Percentiles rank a stretch among this genome's conserved stretches.
Conservation (phyloP, 2,888 invertebrate species). For the Caenorhabditis doughertyi region DNA sequence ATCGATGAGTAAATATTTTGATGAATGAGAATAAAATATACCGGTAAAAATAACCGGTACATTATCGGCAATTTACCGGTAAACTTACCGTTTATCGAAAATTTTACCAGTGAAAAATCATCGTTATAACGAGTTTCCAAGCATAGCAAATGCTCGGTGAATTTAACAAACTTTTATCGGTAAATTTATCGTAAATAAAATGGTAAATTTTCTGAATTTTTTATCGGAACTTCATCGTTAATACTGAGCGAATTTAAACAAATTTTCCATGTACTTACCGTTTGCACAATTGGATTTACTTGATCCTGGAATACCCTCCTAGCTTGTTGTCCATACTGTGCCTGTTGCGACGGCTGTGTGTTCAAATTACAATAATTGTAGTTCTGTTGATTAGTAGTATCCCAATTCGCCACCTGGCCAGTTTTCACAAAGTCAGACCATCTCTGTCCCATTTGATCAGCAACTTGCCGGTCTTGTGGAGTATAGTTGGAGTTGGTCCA, state of each 20-base stretch:
- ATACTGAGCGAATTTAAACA: neutral
- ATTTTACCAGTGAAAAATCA: no score
- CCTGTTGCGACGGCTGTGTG: constrained; percentile 59
- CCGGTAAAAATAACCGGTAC: no score
- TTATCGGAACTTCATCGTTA: no score
- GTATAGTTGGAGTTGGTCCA: constrained; percentile 69
- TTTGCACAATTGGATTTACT: constrained; percentile 69
- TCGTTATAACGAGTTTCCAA: no score
- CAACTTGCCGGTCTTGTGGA: constrained; percentile 67
- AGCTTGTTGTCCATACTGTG: constrained; percentile 69
- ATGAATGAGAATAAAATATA: no score
- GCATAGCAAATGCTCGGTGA: no score
- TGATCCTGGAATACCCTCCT: constrained; percentile 73
- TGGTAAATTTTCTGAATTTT: no score
- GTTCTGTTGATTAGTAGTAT: constrained; percentile 64
- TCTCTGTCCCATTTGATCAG: constrained; percentile 71
- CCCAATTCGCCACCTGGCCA: constrained; percentile 72
- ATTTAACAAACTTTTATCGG: no score
- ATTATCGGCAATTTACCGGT: no score
- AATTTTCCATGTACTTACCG: constrained; percentile 3
- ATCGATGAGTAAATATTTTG: no score
- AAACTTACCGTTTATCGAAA: no score
- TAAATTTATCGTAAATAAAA: no score
- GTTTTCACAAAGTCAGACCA: constrained; percentile 77
- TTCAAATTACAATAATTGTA: constrained; percentile 74